Evolutionary conservation across 2,797 vertebrate genomes (phyloP).

Genomic region (Pseudopleuronectes americanus): DNA sequence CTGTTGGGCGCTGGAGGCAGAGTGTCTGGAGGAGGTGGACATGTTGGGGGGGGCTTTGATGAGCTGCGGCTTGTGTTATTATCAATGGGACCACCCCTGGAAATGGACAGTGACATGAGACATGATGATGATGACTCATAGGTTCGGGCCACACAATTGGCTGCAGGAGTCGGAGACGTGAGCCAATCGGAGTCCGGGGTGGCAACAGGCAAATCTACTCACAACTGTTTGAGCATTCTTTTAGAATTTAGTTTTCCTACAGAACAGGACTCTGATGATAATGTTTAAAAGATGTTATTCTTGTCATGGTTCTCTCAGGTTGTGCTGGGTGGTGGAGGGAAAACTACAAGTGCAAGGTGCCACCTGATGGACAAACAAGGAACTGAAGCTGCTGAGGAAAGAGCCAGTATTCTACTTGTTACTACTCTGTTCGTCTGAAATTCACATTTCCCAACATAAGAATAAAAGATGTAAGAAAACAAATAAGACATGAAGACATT

Average conservation of each 20-base stretch:
- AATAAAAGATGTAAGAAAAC: too few relatives aligned
- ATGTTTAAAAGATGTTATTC: constrained; percentile 14
- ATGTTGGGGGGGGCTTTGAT: constrained; percentile 78
- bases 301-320: not conserved
- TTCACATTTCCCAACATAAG: accelerated
- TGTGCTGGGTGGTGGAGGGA: not conserved
- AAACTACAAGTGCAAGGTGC: constrained; percentile 28
- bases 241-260: not conserved
- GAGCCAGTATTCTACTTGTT: not conserved
- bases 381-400: constrained; percentile 13
- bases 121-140: constrained; percentile 63
- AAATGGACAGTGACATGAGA: constrained; percentile 80
- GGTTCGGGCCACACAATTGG: constrained; percentile 57
- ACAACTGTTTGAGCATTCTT: constrained; percentile 1
- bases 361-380: constrained; percentile 63
- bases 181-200: constrained; percentile 44
- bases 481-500: too few relatives aligned
- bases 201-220: not conserved
- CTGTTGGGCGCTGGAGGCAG: constrained; percentile 91
- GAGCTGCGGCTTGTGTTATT: constrained; percentile 80
- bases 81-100: constrained; percentile 87
- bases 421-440: not conserved
- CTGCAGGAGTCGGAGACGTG: not conserved
- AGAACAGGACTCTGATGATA: constrained; percentile 1
- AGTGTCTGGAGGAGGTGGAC: constrained; percentile 74